Evolutionary conservation across 1,140 invertebrate species (phyloP).

Genomic region (Cydia pomonella): DNA sequence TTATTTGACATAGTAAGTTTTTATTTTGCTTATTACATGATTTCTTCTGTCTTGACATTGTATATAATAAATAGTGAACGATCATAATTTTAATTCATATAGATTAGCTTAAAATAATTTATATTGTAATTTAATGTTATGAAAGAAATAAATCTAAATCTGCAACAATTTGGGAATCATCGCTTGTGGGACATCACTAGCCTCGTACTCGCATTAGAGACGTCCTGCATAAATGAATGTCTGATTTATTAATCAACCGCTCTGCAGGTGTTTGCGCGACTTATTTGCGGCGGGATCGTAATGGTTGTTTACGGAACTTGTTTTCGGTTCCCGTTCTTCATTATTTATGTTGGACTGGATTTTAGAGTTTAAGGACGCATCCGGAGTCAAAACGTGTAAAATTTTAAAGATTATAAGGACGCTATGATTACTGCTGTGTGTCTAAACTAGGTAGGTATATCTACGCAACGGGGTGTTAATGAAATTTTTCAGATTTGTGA

Average conservation of each 20-base stretch:
- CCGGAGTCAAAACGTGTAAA: background rate
- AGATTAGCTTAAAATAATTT: no score
- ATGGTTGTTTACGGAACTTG: constrained; percentile 21
- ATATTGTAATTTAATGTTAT: no score
- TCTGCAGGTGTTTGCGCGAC: constrained; percentile 24
- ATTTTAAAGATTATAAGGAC: background rate
- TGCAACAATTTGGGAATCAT: background rate
- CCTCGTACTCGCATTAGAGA: constrained; percentile 43
- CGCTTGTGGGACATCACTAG: constrained; percentile 10
- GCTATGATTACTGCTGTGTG: background rate
- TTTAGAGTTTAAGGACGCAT: background rate
- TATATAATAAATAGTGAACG: no score
- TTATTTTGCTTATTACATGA: no score
- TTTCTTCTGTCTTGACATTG: no score
- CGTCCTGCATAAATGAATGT: constrained; percentile 66
- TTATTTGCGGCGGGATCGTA: constrained; percentile 18
- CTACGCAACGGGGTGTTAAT: no score
- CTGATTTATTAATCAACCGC: constrained; percentile 66
- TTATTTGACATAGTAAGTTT: no score
- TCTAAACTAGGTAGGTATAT: background rate
- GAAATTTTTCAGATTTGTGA: no score
- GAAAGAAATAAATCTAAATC: no score
- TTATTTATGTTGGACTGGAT: constrained; percentile 1
- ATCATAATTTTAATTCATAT: no score
- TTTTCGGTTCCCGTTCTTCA: background rate